Conservation (phyloP, 1,140 invertebrate species). For the Drosophila varians region DNA sequence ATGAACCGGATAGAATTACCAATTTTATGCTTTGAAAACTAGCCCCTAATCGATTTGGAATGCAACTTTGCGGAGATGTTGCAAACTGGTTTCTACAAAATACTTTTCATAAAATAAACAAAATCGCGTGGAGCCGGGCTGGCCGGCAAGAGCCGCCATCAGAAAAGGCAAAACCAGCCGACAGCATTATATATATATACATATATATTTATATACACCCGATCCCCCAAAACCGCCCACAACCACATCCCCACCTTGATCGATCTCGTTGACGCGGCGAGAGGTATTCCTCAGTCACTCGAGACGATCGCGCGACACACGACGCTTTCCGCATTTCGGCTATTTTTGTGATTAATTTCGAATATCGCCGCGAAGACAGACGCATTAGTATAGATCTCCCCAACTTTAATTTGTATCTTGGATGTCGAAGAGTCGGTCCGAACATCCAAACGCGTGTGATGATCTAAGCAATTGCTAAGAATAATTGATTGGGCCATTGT, state of each 20-base stretch:
- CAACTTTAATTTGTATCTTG: constrained; percentile 4
- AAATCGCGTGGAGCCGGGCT: constrained; percentile 26
- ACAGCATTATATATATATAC: neutral
- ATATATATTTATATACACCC: neutral
- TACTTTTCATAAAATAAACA: constrained; percentile 32
- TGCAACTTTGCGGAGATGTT: neutral
- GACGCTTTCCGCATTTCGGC: constrained; percentile 54
- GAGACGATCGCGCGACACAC: constrained; percentile 44
- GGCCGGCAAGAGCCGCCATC: constrained; percentile 30
- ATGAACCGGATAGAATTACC: neutral
- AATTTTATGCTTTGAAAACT: constrained; percentile 5
- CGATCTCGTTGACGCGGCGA: constrained; percentile 56
- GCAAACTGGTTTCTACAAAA: constrained; percentile 39
- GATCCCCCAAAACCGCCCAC: constrained; percentile 13
- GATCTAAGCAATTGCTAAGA: neutral
- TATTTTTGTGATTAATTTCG: constrained; percentile 66
- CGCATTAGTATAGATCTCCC: constrained; percentile 22
- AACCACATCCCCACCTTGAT: constrained; percentile 31
- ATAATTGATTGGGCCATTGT: neutral
- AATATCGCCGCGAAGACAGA: neutral
- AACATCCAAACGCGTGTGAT: neutral
- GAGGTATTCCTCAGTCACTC: constrained; percentile 54
- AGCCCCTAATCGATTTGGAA: neutral
- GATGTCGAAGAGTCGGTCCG: neutral
- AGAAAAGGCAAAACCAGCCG: constrained; percentile 43